Percentiles rank a stretch among this genome's conserved stretches.
Evolutionary conservation across 2,888 invertebrate genomes (phyloP).

Genomic region (Drosophila atroscutellata): DNA sequence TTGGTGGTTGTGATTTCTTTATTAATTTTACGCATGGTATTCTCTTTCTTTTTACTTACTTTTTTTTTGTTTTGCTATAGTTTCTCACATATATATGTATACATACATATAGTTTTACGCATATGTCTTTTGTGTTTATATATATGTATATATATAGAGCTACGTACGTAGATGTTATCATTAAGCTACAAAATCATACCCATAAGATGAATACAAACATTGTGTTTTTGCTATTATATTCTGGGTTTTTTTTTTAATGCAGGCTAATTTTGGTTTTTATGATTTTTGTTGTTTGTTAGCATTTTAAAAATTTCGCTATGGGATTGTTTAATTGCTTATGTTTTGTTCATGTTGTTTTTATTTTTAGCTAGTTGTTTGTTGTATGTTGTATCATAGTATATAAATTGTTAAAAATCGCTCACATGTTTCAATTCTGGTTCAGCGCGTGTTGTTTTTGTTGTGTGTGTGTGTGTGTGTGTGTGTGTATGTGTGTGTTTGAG

Average conservation of each 20-base stretch:
- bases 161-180: constrained; percentile 70
- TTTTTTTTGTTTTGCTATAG: constrained; percentile 45
- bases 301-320: constrained; percentile 76
- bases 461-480: constrained; percentile 31
- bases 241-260: constrained; percentile 36
- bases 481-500: constrained; percentile 27
- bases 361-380: constrained; percentile 66
- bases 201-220: constrained; percentile 68
- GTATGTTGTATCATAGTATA: constrained; percentile 53
- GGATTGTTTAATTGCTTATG: constrained; percentile 78
- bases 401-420: constrained; percentile 77
- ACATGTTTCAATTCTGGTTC: constrained; percentile 66
- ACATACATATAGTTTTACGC: constrained; percentile 41
- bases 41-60: constrained; percentile 10
- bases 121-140: constrained; percentile 42
- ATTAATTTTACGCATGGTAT: constrained; percentile 63
- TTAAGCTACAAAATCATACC: constrained; percentile 78
- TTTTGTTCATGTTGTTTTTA: constrained; percentile 24
- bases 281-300: constrained; percentile 43
- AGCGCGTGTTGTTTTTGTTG: constrained; percentile 44
- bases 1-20: constrained; percentile 83
- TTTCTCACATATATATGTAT: constrained; percentile 45
- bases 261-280: constrained; percentile 62
- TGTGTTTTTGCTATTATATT: constrained; percentile 38
- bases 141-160: constrained; percentile 58